Evolutionary conservation across 2,797 vertebrate genomes (phyloP).

Genomic region (Botia kubotai): DNA sequence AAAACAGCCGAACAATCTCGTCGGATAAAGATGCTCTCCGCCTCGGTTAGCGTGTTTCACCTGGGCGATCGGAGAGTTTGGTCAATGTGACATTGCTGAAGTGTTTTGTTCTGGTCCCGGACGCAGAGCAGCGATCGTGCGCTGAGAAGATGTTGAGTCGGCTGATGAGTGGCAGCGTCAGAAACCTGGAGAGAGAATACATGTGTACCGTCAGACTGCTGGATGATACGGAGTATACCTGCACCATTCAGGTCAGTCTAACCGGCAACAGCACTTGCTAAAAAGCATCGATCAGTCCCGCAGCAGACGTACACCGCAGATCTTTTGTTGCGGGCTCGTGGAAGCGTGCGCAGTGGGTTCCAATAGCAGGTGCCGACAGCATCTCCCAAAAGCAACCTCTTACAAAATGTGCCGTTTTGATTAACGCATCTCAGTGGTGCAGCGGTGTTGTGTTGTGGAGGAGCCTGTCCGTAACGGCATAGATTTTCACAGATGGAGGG

Average conservation of each 20-base stretch:
- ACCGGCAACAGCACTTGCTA: conserved; percentile 31
- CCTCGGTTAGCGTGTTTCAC: conserved; percentile 66
- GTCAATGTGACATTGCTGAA: conserved; percentile 75
- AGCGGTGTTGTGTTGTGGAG: neutral
- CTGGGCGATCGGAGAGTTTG: conserved; percentile 65
- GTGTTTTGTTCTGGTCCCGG: conserved; percentile 78
- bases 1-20: conserved; percentile 55
- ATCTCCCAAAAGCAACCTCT: conserved; percentile 26
- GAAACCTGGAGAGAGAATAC: conserved; percentile 96
- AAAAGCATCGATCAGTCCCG: conserved; percentile 33
- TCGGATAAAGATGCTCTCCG: conserved; percentile 72
- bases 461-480: neutral
- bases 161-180: conserved; percentile 96
- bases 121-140: conserved; percentile 71
- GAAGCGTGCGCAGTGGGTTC: conserved; percentile 53
- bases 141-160: conserved; percentile 95
- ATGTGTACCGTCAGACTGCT: conserved; percentile 96
- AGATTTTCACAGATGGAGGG: neutral
- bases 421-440: neutral
- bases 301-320: conserved; percentile 49
- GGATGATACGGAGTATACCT: conserved; percentile 98
- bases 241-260: conserved; percentile 93
- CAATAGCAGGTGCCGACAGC: conserved; percentile 35
- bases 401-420: neutral
- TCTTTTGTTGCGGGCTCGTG: conserved; percentile 50